phyloP scores from a whole-genome alignment of 2,113 vertebrate species.

The Macaca nemestrina region DNA sequence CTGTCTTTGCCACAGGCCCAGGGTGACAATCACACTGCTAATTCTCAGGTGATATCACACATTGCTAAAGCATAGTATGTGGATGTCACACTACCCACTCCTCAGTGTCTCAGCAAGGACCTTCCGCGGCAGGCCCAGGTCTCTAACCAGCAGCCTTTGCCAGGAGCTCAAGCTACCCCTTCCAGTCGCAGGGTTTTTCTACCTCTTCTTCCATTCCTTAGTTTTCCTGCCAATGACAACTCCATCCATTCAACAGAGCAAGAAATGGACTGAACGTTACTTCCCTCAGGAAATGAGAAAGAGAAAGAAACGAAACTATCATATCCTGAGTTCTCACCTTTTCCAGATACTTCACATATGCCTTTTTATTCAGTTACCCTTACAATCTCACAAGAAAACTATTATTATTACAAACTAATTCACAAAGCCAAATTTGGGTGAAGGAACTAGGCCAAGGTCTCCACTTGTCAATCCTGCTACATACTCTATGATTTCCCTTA shows the following conservation, averaged over 20 bases:
- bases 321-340: background rate
- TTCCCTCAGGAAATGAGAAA: background rate
- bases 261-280: background rate
- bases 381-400: background rate
- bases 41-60: background rate
- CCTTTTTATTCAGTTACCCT: no score
- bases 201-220: background rate
- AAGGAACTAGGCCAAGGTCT: background rate
- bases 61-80: background rate
- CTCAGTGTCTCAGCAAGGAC: background rate
- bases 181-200: background rate
- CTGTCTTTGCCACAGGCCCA: background rate
- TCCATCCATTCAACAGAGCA: background rate
- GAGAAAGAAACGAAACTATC: background rate
- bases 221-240: background rate
- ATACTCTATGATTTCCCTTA: background rate
- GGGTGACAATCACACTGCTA: background rate
- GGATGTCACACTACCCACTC: background rate
- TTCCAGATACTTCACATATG: background rate
- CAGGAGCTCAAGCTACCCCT: no score
- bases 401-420: background rate
- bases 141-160: no score
- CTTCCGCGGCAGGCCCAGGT: background rate
- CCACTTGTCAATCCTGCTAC: background rate
- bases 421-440: background rate